phyloP scores from a whole-genome alignment of 2,888 invertebrate genomes.

The Drosophila niveifrons region DNA sequence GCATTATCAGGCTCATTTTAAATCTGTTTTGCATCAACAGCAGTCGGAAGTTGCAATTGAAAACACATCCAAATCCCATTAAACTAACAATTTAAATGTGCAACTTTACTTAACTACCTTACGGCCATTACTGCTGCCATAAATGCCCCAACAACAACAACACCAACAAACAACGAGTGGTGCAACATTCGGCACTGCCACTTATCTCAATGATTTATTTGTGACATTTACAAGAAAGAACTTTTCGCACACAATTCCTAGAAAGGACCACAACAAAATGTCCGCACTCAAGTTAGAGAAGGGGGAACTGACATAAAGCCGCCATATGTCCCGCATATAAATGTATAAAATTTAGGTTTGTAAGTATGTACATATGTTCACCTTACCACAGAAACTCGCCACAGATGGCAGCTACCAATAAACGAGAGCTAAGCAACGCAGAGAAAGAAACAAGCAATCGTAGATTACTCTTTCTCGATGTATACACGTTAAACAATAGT shows the following conservation, averaged over 20 bases:
- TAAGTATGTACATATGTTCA: not conserved
- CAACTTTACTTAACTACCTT: constrained; percentile 24
- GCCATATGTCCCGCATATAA: constrained; percentile 55
- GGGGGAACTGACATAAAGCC: constrained; percentile 46
- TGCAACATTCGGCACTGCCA: constrained; percentile 42
- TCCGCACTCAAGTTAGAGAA: constrained; percentile 33
- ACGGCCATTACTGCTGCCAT: constrained; percentile 36
- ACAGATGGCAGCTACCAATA: constrained; percentile 26
- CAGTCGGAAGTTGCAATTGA: constrained; percentile 41
- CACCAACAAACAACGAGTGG: not conserved
- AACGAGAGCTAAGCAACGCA: not conserved
- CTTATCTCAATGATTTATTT: constrained; percentile 66
- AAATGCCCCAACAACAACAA: constrained; percentile 32
- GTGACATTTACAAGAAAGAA: constrained; percentile 38
- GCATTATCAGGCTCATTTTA: constrained; percentile 40
- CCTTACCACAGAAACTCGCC: constrained; percentile 19
- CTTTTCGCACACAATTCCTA: constrained; percentile 48
- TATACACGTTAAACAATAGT: constrained; percentile 4
- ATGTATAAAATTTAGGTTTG: not conserved
- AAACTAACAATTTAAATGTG: constrained; percentile 30
- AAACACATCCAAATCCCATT: constrained; percentile 34
- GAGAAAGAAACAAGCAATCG: not conserved
- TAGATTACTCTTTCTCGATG: not conserved
- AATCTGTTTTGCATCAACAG: constrained; percentile 40
- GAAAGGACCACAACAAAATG: constrained; percentile 53